These are phyloP conservation scores for Rhopalosiphum padi DNA, from an alignment of 1,140 invertebrate species.

Conservation along the genomic window DNA sequence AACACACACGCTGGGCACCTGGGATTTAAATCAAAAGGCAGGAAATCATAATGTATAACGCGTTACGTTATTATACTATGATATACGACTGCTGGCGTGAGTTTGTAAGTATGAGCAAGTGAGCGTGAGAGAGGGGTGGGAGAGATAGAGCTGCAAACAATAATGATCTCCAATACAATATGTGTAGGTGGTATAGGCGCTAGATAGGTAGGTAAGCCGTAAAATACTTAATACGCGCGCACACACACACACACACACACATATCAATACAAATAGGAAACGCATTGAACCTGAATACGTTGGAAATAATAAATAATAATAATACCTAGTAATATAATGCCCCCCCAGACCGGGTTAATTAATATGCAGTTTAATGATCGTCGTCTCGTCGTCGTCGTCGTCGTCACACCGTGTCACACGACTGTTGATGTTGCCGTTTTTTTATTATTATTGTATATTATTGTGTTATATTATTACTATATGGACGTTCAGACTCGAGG, in stretches of 20 bases:
- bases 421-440: constrained; percentile 23
- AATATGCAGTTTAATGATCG: constrained; percentile 52
- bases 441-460: not conserved
- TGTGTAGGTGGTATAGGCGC: not conserved
- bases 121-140: too few relatives aligned
- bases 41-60: constrained; percentile 35
- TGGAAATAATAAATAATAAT: not conserved
- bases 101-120: not conserved
- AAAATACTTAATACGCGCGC: not conserved
- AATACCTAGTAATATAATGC: not conserved
- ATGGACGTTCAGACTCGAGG: not conserved
- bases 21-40: constrained; percentile 58
- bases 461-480: not conserved
- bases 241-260: not conserved
- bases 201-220: not conserved
- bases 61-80: not conserved
- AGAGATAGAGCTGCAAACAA: not conserved
- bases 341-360: not conserved
- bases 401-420: constrained; percentile 39
- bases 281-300: not conserved
- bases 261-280: not conserved
- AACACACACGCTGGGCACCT: constrained; percentile 50
- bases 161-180: not conserved
- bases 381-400: constrained; percentile 12
- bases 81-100: not conserved